Percentiles rank a stretch among this genome's conserved stretches.
Conservation (phyloP, 2,797 vertebrate species). For the Alauda arvensis region DNA sequence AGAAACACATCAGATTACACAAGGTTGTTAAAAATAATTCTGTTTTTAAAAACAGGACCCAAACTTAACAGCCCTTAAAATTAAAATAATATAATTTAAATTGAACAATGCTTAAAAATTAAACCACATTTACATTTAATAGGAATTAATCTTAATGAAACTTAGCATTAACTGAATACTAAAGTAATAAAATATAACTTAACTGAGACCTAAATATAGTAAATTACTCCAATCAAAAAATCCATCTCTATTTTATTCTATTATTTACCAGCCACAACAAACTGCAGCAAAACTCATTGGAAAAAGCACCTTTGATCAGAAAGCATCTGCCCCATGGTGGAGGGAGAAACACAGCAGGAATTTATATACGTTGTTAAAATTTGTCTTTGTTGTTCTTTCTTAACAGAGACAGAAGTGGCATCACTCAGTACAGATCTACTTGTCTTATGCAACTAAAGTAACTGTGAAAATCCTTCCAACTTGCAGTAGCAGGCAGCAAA, state of each 20-base stretch:
- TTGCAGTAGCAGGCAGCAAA: background rate
- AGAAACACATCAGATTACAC: background rate
- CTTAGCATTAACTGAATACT: no score
- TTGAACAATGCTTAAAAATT: no score
- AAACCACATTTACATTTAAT: no score
- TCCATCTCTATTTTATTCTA: no score
- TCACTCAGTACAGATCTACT: background rate
- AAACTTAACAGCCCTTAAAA: no score
- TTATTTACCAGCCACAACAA: background rate
- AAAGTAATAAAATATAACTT: no score
- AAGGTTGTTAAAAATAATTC: background rate
- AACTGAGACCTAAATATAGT: no score
- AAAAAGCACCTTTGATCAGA: background rate
- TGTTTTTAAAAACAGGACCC: no score
- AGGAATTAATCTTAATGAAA: no score
- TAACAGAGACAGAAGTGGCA: background rate
- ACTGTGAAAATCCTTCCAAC: background rate
- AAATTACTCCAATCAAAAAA: no score
- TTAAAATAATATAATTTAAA: no score
- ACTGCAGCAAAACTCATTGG: background rate
- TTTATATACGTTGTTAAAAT: background rate
- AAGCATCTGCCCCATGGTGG: background rate
- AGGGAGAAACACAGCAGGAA: background rate
- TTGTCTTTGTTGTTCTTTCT: background rate
- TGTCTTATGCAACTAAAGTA: background rate